These are phyloP conservation scores for Sarcophaga variegata DNA, from an alignment of 2,888 invertebrate genomes.

Conservation along the genomic window DNA sequence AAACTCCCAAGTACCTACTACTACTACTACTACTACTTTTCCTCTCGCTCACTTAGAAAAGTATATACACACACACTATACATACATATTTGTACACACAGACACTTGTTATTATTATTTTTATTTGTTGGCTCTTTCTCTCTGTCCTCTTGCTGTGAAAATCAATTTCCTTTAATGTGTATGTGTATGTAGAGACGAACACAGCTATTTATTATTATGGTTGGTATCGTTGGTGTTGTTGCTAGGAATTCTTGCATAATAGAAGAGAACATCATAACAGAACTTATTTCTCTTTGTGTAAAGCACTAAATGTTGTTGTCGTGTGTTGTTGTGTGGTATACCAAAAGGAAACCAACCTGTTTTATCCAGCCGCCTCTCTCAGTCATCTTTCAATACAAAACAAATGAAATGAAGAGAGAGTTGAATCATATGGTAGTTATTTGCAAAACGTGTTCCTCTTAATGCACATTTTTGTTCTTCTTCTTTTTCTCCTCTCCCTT, in stretches of 20 bases:
- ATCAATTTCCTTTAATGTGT: background rate
- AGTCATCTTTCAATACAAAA: no score
- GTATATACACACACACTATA: background rate
- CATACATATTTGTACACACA: background rate
- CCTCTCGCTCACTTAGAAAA: background rate
- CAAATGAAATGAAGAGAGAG: no score
- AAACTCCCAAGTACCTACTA: no score
- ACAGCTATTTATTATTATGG: background rate
- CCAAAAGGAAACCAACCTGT: background rate
- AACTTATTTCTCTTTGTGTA: background rate
- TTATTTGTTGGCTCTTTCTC: background rate
- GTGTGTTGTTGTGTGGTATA: background rate
- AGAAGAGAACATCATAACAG: background rate
- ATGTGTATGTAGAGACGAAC: background rate
- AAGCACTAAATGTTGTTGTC: background rate
- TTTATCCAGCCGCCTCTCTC: background rate
- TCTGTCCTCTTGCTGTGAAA: background rate
- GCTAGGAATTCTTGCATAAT: no score
- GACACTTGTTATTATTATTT: background rate
- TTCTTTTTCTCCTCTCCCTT: no score
- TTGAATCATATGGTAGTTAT: no score
- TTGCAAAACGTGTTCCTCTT: no score
- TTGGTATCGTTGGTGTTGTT: background rate
- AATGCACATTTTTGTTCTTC: no score
- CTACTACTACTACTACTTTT: no score